Base-by-base conservation (phyloP, 2,888 invertebrate genomes). In the Scaptomyza parva region DNA sequence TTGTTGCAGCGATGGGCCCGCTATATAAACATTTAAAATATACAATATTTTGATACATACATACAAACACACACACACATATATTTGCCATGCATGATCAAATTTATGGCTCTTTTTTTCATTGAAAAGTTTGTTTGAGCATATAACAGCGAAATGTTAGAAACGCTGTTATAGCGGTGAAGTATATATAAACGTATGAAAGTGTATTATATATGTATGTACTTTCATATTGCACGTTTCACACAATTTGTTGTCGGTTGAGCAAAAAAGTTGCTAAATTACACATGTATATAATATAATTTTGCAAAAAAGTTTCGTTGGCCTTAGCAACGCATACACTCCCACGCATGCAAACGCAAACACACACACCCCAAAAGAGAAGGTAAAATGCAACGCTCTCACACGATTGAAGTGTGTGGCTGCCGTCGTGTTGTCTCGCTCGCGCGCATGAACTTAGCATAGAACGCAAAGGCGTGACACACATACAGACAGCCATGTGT, bases 361-460 rank as follows among this genome's bases (percentile, higher is more conserved):
- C 35, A 47, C 41, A 26, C 20, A 41, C 7, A 8, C 50, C 28
- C 44, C 43, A 69, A 24, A 41, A 51, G 9, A 18, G 28, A 33
- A 43, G 24, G 12, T 51, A 54, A 24, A 37, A 57, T 57, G 64
- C 65, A 35, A 41, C 50, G 53, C 71, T 60, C 60, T 60, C 44
- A 28, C 43, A 47, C 24, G 40, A 45, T 70, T 55, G 14, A 53
- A 57, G 50, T 71, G 50, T 71, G 28, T 57, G 41, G 20, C 28
- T 39, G 52, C 18, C 18, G 51, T 71, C 44, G 60, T 77, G 85
- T 78, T 59, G 68, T 81, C 85, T 81, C 78, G 65, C 85, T 81
- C 62, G 51, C 60, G 62, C 82, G 54, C 64, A 74, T 45, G 22
- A 47, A 9, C 57, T 37, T 20, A 66, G 57, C 72, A 52, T 73